These are phyloP conservation scores for Gari tellinella DNA, from an alignment of 2,888 invertebrate species.

Conservation along the genomic window DNA sequence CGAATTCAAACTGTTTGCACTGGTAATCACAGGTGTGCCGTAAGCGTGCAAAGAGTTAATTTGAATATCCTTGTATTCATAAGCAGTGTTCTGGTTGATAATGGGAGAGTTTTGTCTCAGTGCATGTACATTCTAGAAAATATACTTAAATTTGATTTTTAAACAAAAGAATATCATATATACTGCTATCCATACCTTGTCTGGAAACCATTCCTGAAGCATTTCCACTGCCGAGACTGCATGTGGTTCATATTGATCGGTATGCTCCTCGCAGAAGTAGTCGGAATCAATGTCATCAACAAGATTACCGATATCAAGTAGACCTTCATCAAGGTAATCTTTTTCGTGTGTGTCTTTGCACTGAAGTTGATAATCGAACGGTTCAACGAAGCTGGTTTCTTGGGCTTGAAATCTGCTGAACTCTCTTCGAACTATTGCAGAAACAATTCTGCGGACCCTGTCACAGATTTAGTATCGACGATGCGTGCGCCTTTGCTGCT, in stretches of 20 bases:
- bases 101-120: no score
- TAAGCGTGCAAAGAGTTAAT: no score
- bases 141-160: no score
- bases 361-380: conserved; percentile 35
- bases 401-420: conserved; percentile 22
- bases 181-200: conserved; percentile 20
- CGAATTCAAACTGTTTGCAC: no score
- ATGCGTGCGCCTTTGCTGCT: conserved; percentile 11
- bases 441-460: conserved; percentile 27
- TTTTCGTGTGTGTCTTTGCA: conserved; percentile 26
- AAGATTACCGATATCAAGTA: conserved; percentile 19
- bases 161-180: conserved; percentile 4
- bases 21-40: no score
- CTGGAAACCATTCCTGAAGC: conserved; percentile 45
- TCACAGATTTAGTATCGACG: conserved; percentile 38
- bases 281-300: conserved; percentile 15
- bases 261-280: conserved; percentile 32
- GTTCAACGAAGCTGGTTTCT: background rate
- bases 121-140: no score
- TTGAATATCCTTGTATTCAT: no score
- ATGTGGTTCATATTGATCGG: conserved; percentile 38
- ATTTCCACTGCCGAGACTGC: conserved; percentile 8
- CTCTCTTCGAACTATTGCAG: conserved; percentile 29
- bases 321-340: conserved; percentile 32
- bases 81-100: no score